phyloP scores from a whole-genome alignment of 2,113 vertebrate species.

The Xenopus borealis region DNA sequence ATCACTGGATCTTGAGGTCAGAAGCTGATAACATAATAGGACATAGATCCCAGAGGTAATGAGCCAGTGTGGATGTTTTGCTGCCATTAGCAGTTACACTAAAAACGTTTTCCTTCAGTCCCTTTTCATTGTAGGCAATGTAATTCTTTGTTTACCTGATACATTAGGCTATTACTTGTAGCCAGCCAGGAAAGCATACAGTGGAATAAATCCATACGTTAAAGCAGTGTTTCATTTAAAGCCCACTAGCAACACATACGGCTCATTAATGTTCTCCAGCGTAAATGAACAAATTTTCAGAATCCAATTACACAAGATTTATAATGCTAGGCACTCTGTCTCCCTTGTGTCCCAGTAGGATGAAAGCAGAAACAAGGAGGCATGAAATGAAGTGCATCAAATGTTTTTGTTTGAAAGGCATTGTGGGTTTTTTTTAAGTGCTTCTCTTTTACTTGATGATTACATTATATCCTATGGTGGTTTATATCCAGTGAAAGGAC shows the following conservation, averaged over 20 bases:
- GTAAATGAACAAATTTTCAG: neutral
- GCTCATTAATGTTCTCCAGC: neutral
- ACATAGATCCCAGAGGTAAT: slow-evolving; percentile 7
- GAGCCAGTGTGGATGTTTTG: neutral
- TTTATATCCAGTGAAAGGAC: too few species aligned
- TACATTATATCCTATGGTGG: too few species aligned
- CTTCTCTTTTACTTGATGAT: too few species aligned
- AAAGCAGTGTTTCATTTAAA: slow-evolving; percentile 3
- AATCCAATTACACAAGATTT: neutral
- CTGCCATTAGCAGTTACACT: neutral
- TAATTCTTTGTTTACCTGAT: slow-evolving; percentile 5
- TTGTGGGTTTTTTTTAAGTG: too few species aligned
- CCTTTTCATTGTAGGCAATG: slow-evolving; percentile 3
- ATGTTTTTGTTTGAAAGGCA: too few species aligned
- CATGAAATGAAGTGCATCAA: too few species aligned
- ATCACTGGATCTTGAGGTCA: slow-evolving; percentile 1
- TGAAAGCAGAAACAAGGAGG: too few species aligned
- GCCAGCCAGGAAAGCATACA: neutral
- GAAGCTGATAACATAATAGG: slow-evolving; percentile 3
- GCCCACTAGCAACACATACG: neutral
- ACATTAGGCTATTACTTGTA: slow-evolving; percentile 10
- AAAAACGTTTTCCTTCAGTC: neutral
- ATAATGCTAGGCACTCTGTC: neutral
- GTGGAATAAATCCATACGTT: neutral
- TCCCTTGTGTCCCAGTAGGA: too few species aligned